Evolutionary conservation across 2,113 vertebrate species (phyloP).

Genomic region (Formicarius rufipectus): DNA sequence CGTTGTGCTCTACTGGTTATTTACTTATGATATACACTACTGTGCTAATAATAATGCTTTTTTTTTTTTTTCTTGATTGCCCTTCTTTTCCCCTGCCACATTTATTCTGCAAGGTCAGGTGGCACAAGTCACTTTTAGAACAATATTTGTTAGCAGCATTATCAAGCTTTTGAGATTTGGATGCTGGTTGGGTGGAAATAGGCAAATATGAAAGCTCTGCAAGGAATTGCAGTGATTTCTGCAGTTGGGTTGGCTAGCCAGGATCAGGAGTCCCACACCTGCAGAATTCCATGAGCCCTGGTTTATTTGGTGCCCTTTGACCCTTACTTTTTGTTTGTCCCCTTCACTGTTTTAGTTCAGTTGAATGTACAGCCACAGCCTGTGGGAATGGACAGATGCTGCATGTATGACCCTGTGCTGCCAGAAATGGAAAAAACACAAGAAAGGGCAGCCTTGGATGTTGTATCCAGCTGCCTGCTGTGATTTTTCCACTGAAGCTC

Average conservation of each 20-base stretch:
- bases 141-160: not conserved
- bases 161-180: not conserved
- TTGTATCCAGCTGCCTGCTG: conserved; percentile 9
- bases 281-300: not conserved
- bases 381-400: not conserved
- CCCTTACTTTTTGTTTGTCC: not conserved
- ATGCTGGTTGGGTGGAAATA: not conserved
- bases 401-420: not conserved
- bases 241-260: not conserved
- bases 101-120: not conserved
- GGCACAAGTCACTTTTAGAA: not conserved
- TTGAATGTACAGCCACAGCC: not conserved
- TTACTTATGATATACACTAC: not conserved
- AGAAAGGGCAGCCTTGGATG: not conserved
- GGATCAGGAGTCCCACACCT: not conserved
- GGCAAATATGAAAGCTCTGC: not conserved
- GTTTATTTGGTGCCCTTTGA: not conserved
- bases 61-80: not conserved
- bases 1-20: too few species aligned
- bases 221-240: not conserved
- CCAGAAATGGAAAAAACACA: conserved; percentile 15
- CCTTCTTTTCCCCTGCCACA: not conserved
- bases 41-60: not conserved
- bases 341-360: not conserved
- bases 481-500: conserved; percentile 32